phyloP scores from a whole-genome alignment of 2,797 vertebrate genomes.

The Limosa lapponica region DNA sequence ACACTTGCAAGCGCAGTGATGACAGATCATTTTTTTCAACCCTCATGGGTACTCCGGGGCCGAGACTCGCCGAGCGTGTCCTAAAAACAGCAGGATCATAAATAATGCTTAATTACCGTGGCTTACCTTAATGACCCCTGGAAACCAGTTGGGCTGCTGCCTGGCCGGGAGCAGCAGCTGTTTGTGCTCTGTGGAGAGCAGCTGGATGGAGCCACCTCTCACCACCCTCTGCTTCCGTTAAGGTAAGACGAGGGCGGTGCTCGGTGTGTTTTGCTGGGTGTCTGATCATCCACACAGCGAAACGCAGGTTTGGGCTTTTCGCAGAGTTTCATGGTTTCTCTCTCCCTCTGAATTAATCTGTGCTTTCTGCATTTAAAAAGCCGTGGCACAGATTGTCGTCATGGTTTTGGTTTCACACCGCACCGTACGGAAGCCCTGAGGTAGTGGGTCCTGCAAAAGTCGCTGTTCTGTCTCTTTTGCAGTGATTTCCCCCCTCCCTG shows the following conservation, averaged over 20 bases:
- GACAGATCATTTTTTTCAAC: background rate
- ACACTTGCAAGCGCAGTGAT: background rate
- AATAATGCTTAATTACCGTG: background rate
- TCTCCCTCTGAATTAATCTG: background rate
- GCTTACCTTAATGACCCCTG: background rate
- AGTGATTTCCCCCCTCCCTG: background rate
- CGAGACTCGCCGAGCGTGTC: background rate
- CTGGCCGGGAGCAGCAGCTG: background rate
- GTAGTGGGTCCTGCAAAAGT: background rate
- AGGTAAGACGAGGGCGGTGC: background rate
- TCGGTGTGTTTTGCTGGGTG: background rate
- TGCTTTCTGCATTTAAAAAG: background rate
- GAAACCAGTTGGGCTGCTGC: slow-evolving; percentile 2
- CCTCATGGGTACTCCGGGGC: background rate
- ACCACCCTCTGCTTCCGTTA: background rate
- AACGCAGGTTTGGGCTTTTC: background rate
- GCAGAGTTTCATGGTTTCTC: background rate
- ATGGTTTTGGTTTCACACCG: background rate
- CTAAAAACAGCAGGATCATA: background rate
- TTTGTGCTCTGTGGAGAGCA: background rate
- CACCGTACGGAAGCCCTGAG: background rate
- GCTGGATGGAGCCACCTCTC: background rate
- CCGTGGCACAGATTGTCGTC: background rate
- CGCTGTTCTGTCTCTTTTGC: background rate
- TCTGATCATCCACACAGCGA: background rate